Evolutionary conservation across 53 echinoderm and acorn worm genomes (phyloP), one percentile per base, ranked within the genome.

Genomic region (Antedon mediterranea): DNA sequence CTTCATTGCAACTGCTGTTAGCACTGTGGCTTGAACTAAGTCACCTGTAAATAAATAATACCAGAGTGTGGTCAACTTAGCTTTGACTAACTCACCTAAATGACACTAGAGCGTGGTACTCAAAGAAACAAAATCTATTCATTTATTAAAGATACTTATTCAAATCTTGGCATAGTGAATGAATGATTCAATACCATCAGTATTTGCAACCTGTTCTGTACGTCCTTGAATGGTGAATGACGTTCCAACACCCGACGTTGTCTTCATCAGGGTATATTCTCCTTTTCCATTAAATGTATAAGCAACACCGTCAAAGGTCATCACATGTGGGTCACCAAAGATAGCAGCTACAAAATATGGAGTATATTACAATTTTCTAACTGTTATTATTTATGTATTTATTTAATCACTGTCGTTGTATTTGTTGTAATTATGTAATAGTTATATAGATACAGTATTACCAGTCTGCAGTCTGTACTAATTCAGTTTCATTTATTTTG

Each of bases 281-380:
- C 98, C 98, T 73, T 90, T 90, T 30, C 88, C 98, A 34, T 98
- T 98, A 83, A 98, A 98, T 8, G 90, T 83, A 75, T 78, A 93
- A 13, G 77, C 86, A 28, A 87, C 82, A 27, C 92, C 92, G 80
- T 98, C 98, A 74, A 92, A 92, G 0, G 98, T 98, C 30, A 90
- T 81, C 27, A 98, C 71, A 79, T 98, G 98, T 13, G 98, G 98
- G 43, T 98, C 98, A 0, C 98, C 98, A 73, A 89, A 92, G 0
- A 90, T 83, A 4, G 90, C 80, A 6, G 84, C 98, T 98, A 74
- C 20, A 11, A 34, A 73, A 75, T 31, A 71, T 28, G 4, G 11
- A n/a, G n/a, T n/a, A n/a, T n/a, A n/a, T n/a, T n/a, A n/a, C n/a
- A n/a, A n/a, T n/a, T n/a, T n/a, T n/a, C n/a, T n/a, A n/a, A n/a